Evolutionary conservation across 2,113 vertebrate genomes (phyloP).

Genomic region (Silurus asotus): DNA sequence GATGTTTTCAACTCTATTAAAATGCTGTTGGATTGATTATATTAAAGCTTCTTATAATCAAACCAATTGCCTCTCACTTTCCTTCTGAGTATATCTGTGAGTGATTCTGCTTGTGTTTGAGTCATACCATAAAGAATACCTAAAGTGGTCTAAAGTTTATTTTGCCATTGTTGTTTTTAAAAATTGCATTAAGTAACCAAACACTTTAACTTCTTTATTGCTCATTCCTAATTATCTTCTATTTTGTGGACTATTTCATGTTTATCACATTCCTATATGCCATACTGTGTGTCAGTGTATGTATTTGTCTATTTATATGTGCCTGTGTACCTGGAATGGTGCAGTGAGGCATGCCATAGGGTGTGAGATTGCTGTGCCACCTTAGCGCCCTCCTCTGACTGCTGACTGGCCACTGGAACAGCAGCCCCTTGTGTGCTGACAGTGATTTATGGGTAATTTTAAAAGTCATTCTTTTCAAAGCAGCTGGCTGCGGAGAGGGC

Average conservation of each 20-base stretch:
- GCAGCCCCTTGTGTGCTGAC: conserved; percentile 65
- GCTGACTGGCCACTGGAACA: conserved; percentile 58
- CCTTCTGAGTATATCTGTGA: neutral
- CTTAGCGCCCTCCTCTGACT: conserved; percentile 57
- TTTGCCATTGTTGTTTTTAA: neutral
- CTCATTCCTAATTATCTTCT: neutral
- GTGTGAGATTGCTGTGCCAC: conserved; percentile 59
- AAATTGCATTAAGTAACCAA: neutral
- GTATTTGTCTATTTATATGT: conserved; percentile 35
- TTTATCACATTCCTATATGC: neutral
- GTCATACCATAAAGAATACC: neutral
- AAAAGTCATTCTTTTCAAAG: conserved; percentile 77
- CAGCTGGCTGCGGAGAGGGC: conserved; percentile 69
- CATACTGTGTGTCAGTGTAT: conserved; percentile 38
- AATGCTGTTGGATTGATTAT: neutral
- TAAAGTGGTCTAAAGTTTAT: neutral
- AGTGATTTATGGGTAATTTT: conserved; percentile 79
- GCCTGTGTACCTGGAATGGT: conserved; percentile 41
- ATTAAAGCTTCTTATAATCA: neutral
- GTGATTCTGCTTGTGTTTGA: neutral
- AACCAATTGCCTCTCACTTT: neutral
- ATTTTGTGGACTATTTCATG: neutral
- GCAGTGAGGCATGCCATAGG: conserved; percentile 46
- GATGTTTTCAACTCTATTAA: neutral
- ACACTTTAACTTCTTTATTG: neutral